Conservation (phyloP, 2,888 invertebrate genomes). For the Macrophya alboannulata region DNA sequence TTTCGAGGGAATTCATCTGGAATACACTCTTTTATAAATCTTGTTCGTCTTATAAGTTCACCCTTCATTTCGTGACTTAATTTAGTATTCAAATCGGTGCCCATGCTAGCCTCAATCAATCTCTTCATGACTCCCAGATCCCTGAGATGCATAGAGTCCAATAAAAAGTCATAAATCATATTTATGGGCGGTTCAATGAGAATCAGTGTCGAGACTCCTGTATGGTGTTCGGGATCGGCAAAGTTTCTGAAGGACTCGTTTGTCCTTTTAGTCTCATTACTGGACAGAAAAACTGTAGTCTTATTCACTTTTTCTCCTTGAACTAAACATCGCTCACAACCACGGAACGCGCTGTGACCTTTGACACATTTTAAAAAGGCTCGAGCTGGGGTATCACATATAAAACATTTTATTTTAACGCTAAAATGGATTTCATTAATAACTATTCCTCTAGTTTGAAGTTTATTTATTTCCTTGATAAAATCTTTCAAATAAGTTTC, state of each 20-base stretch:
- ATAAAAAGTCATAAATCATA: constrained; percentile 6
- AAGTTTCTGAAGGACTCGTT: constrained; percentile 7
- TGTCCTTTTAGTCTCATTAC: background rate
- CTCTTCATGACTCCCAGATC: background rate
- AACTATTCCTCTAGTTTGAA: background rate
- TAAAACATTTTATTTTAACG: constrained; percentile 26
- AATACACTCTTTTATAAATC: constrained; percentile 14
- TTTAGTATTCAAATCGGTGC: constrained; percentile 14
- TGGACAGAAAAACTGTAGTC: background rate
- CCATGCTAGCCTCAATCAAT: constrained; percentile 8
- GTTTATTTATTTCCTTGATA: background rate
- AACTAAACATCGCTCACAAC: constrained; percentile 19
- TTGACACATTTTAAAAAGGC: background rate
- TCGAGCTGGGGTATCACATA: constrained; percentile 28
- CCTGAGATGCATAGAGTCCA: constrained; percentile 6
- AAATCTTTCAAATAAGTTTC: background rate
- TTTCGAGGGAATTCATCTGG: constrained; percentile 40
- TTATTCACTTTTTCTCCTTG: constrained; percentile 4
- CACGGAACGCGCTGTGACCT: constrained; percentile 1
- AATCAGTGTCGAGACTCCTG: constrained; percentile 2
- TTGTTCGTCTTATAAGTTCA: constrained; percentile 24
- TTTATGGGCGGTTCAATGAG: background rate
- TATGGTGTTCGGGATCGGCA: constrained; percentile 8
- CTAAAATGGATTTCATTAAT: constrained; percentile 18
- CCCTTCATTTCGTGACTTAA: constrained; percentile 31